Evolutionary conservation across 2,113 vertebrate genomes (phyloP).

Genomic region (Chaetodon auriga): DNA sequence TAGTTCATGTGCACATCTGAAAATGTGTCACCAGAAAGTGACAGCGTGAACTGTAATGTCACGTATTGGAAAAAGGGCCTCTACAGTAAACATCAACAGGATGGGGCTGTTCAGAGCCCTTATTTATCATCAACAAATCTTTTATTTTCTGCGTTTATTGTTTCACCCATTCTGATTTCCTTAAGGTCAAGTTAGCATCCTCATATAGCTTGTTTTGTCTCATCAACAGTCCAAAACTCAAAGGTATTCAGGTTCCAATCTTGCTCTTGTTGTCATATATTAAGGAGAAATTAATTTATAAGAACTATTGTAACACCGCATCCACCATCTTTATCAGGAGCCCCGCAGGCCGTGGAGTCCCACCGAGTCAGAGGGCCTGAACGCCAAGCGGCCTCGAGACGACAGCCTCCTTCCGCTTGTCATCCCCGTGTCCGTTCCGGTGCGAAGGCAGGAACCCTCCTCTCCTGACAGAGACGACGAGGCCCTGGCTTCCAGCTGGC

Average conservation of each 20-base stretch:
- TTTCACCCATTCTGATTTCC: neutral
- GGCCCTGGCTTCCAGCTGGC: slow-evolving; percentile 80
- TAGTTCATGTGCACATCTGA: neutral
- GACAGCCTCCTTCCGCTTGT: slow-evolving; percentile 93
- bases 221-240: neutral
- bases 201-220: neutral
- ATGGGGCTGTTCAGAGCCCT: neutral
- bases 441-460: slow-evolving; percentile 85
- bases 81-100: neutral
- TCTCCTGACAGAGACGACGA: slow-evolving; percentile 82
- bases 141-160: neutral
- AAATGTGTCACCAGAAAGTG: neutral
- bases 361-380: slow-evolving; percentile 55
- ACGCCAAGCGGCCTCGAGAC: slow-evolving; percentile 86
- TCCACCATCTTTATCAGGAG: slow-evolving; percentile 62
- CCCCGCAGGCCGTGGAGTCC: slow-evolving; percentile 83
- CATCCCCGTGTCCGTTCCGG: slow-evolving; percentile 97
- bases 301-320: neutral
- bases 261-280: neutral
- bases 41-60: neutral
- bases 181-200: neutral
- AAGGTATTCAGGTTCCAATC: no score
- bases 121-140: no score
- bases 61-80: neutral
- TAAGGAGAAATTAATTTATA: neutral